Conservation (phyloP, 1,140 invertebrate species). For the Colletes gigas region DNA sequence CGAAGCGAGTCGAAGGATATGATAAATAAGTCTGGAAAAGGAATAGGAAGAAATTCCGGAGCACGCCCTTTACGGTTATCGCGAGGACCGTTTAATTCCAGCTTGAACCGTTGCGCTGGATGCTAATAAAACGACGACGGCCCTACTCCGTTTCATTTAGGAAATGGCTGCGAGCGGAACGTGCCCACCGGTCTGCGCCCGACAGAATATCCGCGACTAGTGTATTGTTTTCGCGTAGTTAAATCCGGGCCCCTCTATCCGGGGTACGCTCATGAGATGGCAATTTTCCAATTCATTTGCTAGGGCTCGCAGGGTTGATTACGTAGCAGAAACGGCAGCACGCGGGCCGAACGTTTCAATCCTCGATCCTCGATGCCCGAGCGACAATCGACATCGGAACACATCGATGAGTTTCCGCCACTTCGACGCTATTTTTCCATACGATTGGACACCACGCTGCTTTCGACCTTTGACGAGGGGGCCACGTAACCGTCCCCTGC, state of each 20-base stretch:
- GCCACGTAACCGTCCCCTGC: background rate
- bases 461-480: background rate
- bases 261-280: conserved; percentile 3
- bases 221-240: conserved; percentile 33
- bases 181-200: background rate
- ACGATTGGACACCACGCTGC: background rate
- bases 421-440: background rate
- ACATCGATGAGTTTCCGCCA: background rate
- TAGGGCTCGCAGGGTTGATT: conserved; percentile 16
- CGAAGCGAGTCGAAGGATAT: no score
- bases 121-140: conserved; percentile 18
- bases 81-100: background rate
- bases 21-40: background rate
- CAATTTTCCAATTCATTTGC: conserved; percentile 47
- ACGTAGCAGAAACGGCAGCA: background rate
- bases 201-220: background rate
- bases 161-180: conserved; percentile 12
- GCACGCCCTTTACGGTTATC: background rate
- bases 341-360: conserved; percentile 31
- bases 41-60: background rate
- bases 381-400: background rate
- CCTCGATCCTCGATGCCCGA: background rate
- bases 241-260: background rate
- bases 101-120: background rate
- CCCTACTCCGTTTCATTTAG: conserved; percentile 24